Conservation (phyloP, 2,797 vertebrate genomes). For the Decapterus maruadsi region DNA sequence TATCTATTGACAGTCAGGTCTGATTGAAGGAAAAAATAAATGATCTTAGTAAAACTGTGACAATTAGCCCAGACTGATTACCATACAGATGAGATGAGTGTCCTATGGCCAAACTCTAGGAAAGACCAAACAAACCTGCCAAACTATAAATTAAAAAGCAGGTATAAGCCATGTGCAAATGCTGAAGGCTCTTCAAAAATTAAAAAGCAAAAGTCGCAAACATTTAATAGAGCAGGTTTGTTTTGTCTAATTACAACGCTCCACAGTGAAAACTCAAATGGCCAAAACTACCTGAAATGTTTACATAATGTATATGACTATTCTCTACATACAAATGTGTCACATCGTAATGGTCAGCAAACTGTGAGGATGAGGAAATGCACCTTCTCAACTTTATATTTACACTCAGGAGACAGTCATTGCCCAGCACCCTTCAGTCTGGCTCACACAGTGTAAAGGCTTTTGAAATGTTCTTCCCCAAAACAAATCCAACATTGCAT, state of each 20-base stretch:
- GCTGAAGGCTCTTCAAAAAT: not conserved
- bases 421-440: not conserved
- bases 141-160: not conserved
- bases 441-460: not conserved
- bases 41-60: not conserved
- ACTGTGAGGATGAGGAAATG: constrained; percentile 54
- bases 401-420: not conserved
- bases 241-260: not conserved
- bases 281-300: not conserved
- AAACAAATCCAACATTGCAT: constrained; percentile 25
- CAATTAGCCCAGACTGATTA: not conserved
- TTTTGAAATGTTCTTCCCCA: not conserved
- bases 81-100: not conserved
- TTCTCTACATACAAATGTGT: constrained; percentile 82
- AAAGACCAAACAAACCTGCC: not conserved
- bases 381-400: constrained; percentile 55
- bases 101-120: not conserved
- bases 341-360: not conserved
- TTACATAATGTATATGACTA: not conserved
- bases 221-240: not conserved
- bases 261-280: not conserved
- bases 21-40: constrained; percentile 3
- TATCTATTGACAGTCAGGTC: not conserved
- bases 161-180: too few species aligned
- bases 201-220: not conserved